These are phyloP conservation scores for Homarus americanus DNA, from an alignment of 1,140 invertebrate genomes.

Conservation along the genomic window DNA sequence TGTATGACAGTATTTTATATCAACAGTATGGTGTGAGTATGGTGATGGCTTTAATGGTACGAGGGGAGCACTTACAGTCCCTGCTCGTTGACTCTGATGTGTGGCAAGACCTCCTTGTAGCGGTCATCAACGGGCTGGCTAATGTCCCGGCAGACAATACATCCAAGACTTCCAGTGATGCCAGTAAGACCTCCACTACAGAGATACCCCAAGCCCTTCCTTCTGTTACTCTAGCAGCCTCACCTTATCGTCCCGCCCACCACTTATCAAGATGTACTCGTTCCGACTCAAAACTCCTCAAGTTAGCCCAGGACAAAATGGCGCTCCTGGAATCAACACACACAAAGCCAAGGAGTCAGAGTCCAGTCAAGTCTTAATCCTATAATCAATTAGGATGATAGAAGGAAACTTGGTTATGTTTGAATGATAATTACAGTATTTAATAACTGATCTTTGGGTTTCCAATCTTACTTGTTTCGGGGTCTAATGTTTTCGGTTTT, in stretches of 20 bases:
- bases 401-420: constrained; percentile 4
- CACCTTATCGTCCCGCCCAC: constrained; percentile 52
- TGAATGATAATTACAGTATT: background rate
- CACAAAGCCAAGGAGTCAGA: constrained; percentile 47
- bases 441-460: background rate
- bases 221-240: constrained; percentile 56
- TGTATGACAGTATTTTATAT: no score
- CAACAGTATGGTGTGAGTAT: constrained; percentile 60
- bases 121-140: constrained; percentile 29
- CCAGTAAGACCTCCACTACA: constrained; percentile 5
- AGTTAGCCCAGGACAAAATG: constrained; percentile 56
- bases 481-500: background rate
- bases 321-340: constrained; percentile 8
- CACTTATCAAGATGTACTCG: constrained; percentile 42
- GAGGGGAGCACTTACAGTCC: constrained; percentile 42
- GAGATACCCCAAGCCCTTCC: constrained; percentile 60
- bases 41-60: constrained; percentile 56
- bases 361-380: constrained; percentile 55
- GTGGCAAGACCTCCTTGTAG: constrained; percentile 51
- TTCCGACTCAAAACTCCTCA: constrained; percentile 29
- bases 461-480: background rate
- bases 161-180: constrained; percentile 25
- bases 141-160: constrained; percentile 4
- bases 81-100: constrained; percentile 2
- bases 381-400: constrained; percentile 11